Percentiles rank a stretch among this genome's conserved stretches.
Evolutionary conservation across 2,113 vertebrate genomes (phyloP).

Genomic region (Dicerorhinus sumatrensis): DNA sequence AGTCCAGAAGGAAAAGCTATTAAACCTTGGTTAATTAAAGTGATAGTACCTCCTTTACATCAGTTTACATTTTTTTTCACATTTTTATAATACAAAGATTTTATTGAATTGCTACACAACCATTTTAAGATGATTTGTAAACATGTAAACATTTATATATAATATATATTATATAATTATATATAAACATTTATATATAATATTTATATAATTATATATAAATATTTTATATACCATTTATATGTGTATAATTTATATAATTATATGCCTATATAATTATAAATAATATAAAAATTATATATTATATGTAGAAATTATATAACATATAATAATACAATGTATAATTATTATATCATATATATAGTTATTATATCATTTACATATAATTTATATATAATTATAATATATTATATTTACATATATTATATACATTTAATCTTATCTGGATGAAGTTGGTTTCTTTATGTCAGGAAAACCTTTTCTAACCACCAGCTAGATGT

Average conservation of each 20-base stretch:
- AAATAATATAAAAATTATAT: neutral
- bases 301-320: neutral
- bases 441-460: neutral
- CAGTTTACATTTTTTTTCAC: conserved; percentile 84
- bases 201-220: neutral
- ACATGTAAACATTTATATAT: conserved; percentile 81
- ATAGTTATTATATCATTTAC: neutral
- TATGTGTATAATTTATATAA: neutral
- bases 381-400: neutral
- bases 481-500: neutral
- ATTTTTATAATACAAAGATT: conserved; percentile 85
- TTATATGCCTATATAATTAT: neutral
- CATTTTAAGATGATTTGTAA: conserved; percentile 84
- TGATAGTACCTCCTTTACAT: conserved; percentile 87
- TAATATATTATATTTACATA: neutral
- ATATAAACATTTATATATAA: neutral
- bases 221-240: neutral
- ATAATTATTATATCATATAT: neutral
- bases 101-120: conserved; percentile 80
- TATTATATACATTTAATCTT: neutral
- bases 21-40: conserved; percentile 86
- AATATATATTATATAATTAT: neutral
- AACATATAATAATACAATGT: neutral
- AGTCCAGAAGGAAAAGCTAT: conserved; percentile 86
- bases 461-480: neutral